Conservation (phyloP, 1,140 invertebrate species). For the Bactericera cockerelli region DNA sequence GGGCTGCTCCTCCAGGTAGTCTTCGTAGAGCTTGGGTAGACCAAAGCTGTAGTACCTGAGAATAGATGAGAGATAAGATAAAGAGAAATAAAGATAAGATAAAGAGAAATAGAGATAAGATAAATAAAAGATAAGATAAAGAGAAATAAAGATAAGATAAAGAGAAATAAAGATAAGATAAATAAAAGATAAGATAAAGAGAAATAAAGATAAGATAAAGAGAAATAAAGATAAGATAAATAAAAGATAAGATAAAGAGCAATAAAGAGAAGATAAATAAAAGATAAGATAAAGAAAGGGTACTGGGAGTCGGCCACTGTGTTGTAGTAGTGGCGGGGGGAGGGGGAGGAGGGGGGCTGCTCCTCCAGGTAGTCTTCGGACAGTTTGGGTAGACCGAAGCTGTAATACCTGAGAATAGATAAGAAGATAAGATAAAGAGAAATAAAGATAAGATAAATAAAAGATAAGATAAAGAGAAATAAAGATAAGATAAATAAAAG, state of each 20-base stretch:
- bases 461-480: too few relatives aligned
- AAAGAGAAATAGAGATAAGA: too few relatives aligned
- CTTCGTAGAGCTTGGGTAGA: conserved; percentile 28
- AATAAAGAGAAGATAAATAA: too few relatives aligned
- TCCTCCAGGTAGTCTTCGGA: conserved; percentile 26
- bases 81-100: background rate
- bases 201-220: too few relatives aligned
- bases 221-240: too few relatives aligned
- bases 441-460: too few relatives aligned
- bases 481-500: background rate
- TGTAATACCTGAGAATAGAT: conserved; percentile 26
- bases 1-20: conserved; percentile 25
- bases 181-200: too few relatives aligned
- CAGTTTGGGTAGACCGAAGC: conserved; percentile 29
- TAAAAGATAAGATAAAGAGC: too few relatives aligned
- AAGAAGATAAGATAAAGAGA: background rate
- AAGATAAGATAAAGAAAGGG: conserved; percentile 31
- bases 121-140: too few relatives aligned
- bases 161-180: too few relatives aligned
- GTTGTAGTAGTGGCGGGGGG: conserved; percentile 29
- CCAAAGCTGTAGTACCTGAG: conserved; percentile 30
- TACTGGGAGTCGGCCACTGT: conserved; percentile 61
- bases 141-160: too few relatives aligned
- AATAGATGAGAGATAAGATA: background rate
- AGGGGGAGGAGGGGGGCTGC: too few relatives aligned